These are phyloP conservation scores for Achroia grisella DNA, from an alignment of 1,140 invertebrate genomes.

Conservation along the genomic window DNA sequence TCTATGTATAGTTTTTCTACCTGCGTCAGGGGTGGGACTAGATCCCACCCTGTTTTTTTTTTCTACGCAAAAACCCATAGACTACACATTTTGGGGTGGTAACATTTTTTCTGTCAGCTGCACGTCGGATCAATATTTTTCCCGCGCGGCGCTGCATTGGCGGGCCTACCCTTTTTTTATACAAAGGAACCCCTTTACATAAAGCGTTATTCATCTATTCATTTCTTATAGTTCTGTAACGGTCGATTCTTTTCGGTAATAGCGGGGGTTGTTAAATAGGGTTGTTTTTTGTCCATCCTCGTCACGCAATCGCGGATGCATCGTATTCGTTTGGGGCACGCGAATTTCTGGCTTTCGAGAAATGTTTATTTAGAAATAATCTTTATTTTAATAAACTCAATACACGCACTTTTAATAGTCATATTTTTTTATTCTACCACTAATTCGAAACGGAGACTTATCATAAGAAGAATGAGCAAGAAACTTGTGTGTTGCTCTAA, in stretches of 20 bases:
- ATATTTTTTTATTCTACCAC: too few relatives aligned
- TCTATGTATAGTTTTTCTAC: conserved; percentile 36
- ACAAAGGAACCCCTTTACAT: conserved; percentile 35
- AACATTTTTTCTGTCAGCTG: conserved; percentile 46
- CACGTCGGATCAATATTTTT: conserved; percentile 54
- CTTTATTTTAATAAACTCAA: too few relatives aligned
- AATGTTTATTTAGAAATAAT: too few relatives aligned
- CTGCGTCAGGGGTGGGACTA: conserved; percentile 44
- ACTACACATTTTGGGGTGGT: conserved; percentile 40
- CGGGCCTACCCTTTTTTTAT: conserved; percentile 16
- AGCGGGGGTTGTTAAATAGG: conserved; percentile 54
- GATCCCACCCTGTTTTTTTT: conserved; percentile 56
- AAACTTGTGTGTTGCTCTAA: too few relatives aligned
- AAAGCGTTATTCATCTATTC: conserved; percentile 56
- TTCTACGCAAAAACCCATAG: conserved; percentile 47
- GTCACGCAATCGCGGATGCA: conserved; percentile 41
- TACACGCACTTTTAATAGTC: too few relatives aligned
- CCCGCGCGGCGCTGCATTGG: conserved; percentile 39
- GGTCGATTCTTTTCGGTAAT: conserved; percentile 64
- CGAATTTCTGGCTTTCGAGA: conserved; percentile 16
- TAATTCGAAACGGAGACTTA: too few relatives aligned
- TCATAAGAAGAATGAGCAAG: too few relatives aligned
- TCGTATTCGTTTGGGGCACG: conserved; percentile 50
- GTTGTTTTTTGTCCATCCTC: conserved; percentile 52
- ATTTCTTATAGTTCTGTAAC: conserved; percentile 43